These are phyloP conservation scores for Sitta europaea DNA, from an alignment of 2,113 vertebrate genomes.

Conservation along the genomic window DNA sequence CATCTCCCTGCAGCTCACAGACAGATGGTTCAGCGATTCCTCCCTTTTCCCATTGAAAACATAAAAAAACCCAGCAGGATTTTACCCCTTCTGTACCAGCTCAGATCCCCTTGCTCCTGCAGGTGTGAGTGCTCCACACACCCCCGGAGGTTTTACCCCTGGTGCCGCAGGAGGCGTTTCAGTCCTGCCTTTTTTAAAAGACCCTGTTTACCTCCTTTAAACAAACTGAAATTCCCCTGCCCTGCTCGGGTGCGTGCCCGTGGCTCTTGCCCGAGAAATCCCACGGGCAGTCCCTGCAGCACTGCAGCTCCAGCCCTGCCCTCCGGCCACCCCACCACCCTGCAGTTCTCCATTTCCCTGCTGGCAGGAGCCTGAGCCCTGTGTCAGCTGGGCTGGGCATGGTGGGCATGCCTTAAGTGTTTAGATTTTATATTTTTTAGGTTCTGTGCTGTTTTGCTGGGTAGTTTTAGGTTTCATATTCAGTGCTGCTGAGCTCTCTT, in stretches of 20 bases:
- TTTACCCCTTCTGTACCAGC: background rate
- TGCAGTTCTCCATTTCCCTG: background rate
- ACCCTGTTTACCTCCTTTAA: fast-evolving
- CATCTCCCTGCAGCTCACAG: background rate
- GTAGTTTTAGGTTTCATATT: too few relatives aligned
- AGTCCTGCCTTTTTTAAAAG: background rate
- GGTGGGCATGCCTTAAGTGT: too few relatives aligned
- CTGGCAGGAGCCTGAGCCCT: background rate
- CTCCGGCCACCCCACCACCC: background rate
- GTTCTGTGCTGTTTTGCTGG: too few relatives aligned
- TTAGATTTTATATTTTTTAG: too few relatives aligned
- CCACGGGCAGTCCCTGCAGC: background rate
- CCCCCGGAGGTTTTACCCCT: background rate
- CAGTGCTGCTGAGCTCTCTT: too few relatives aligned
- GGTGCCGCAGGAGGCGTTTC: background rate
- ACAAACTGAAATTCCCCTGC: background rate
- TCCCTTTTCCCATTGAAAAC: background rate
- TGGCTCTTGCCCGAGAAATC: background rate
- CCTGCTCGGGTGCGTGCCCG: background rate
- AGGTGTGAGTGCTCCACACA: background rate
- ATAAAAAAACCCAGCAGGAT: too few relatives aligned
- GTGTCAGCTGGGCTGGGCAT: background rate
- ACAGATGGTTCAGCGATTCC: slow-evolving; percentile 21
- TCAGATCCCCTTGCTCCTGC: background rate
- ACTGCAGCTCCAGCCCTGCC: background rate